Percentiles rank a stretch among this genome's conserved stretches.
These are phyloP conservation scores for Zaprionus lineosus DNA, from an alignment of 2,888 invertebrate genomes.

Conservation along the genomic window DNA sequence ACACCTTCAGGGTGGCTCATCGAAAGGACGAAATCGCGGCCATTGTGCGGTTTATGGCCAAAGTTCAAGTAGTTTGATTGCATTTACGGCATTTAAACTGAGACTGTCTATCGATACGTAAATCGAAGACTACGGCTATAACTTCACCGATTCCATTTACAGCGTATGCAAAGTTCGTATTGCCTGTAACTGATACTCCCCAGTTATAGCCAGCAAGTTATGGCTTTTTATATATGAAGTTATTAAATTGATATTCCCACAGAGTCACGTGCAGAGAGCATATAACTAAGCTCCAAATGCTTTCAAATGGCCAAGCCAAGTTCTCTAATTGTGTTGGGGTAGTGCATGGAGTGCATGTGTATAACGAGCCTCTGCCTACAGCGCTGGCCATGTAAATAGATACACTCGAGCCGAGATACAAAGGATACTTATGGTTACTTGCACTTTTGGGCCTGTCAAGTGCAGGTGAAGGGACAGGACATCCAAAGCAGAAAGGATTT, in stretches of 20 bases:
- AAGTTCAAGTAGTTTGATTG: constrained; percentile 74
- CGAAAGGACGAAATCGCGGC: constrained; percentile 21
- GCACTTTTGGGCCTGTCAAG: no score
- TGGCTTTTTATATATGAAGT: constrained; percentile 42
- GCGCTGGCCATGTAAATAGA: constrained; percentile 13
- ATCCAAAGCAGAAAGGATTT: no score
- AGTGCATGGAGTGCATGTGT: constrained; percentile 48
- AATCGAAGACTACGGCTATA: no score
- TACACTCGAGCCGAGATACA: no score
- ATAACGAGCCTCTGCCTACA: constrained; percentile 23
- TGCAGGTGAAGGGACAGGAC: no score
- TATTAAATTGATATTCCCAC: constrained; percentile 72
- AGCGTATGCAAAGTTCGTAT: constrained; percentile 68
- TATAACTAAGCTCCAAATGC: constrained; percentile 21
- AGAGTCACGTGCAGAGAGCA: constrained; percentile 55
- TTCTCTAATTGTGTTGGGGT: constrained; percentile 46
- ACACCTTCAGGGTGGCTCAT: constrained; percentile 48
- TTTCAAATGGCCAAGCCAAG: constrained; percentile 19
- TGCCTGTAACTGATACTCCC: constrained; percentile 17
- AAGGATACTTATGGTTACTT: no score
- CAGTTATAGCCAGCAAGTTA: constrained; percentile 15
- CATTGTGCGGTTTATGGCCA: constrained; percentile 57
- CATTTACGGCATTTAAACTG: constrained; percentile 63
- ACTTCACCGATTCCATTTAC: neutral
- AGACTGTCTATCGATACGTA: no score